phyloP scores from a whole-genome alignment of 2,888 invertebrate genomes.

The Lissonota sp. region DNA sequence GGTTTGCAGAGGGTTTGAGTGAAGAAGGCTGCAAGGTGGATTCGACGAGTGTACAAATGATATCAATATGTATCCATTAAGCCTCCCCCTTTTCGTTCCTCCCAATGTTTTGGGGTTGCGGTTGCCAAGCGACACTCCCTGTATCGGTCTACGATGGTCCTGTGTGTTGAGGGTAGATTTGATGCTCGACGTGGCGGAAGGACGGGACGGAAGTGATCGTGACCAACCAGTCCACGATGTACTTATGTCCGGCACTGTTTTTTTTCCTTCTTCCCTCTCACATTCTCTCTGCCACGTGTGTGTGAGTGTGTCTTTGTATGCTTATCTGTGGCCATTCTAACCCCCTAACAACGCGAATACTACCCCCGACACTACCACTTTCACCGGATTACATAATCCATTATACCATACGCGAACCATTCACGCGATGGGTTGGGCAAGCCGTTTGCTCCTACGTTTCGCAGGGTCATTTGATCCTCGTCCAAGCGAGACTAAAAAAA shows the following conservation, averaged over 20 bases:
- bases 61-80: slow-evolving; percentile 81
- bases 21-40: slow-evolving; percentile 28
- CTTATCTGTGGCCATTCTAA: no score
- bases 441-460: slow-evolving; percentile 13
- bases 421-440: slow-evolving; percentile 18
- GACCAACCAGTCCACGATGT: slow-evolving; percentile 72
- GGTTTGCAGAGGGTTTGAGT: not conserved
- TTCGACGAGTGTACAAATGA: slow-evolving; percentile 75
- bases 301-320: slow-evolving; percentile 44
- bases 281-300: slow-evolving; percentile 30
- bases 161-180: slow-evolving; percentile 20
- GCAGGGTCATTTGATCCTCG: slow-evolving; percentile 48
- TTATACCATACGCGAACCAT: slow-evolving; percentile 40
- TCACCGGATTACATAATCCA: slow-evolving; percentile 63
- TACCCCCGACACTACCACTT: slow-evolving; percentile 56
- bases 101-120: slow-evolving; percentile 64
- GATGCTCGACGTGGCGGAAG: slow-evolving; percentile 62
- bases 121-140: slow-evolving; percentile 60
- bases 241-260: slow-evolving; percentile 71
- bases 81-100: slow-evolving; percentile 61
- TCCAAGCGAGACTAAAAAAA: slow-evolving; percentile 11
- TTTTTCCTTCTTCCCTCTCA: slow-evolving; percentile 15
- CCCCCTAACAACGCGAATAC: slow-evolving; percentile 63
- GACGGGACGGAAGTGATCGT: slow-evolving; percentile 76
- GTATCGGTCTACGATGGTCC: slow-evolving; percentile 20